Percentiles rank a stretch among this genome's conserved stretches.
Evolutionary conservation across 2,113 vertebrate species (phyloP).

Genomic region (Prunella himalayana): DNA sequence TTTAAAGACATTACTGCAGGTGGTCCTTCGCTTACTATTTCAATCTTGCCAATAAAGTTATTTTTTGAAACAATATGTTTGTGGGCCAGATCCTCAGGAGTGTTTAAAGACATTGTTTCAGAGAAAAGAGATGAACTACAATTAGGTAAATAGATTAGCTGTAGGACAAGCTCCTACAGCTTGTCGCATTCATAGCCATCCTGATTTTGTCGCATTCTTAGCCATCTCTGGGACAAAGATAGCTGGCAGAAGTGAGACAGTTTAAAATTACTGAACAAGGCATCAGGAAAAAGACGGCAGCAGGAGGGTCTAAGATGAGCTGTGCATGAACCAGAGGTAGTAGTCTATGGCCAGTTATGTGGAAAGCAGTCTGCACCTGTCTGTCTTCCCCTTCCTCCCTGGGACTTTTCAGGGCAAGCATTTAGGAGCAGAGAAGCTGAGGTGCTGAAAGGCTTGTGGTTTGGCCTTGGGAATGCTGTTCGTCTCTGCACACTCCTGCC

Average conservation of each 20-base stretch:
- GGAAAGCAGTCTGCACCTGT: neutral
- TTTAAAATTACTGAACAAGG: neutral
- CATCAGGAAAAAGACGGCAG: neutral
- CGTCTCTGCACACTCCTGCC: neutral
- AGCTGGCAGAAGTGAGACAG: neutral
- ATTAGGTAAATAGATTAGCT: neutral
- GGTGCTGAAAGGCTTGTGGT: neutral
- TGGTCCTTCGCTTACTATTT: neutral
- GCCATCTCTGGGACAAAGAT: neutral
- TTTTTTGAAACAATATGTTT: neutral
- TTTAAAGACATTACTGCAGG: neutral
- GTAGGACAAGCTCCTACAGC: neutral
- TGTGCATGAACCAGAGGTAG: neutral
- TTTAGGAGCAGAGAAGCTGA: neutral
- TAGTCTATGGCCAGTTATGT: accelerated
- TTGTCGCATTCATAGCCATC: neutral
- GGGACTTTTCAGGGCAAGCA: neutral
- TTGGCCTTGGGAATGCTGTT: neutral
- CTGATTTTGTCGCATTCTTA: neutral
- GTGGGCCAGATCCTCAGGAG: neutral
- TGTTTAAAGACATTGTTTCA: neutral
- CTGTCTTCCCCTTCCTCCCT: neutral
- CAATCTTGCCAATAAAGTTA: neutral
- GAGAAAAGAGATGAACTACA: neutral
- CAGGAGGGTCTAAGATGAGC: neutral